Conservation (phyloP, 2,797 vertebrate genomes). For the Coreius guichenoti region DNA sequence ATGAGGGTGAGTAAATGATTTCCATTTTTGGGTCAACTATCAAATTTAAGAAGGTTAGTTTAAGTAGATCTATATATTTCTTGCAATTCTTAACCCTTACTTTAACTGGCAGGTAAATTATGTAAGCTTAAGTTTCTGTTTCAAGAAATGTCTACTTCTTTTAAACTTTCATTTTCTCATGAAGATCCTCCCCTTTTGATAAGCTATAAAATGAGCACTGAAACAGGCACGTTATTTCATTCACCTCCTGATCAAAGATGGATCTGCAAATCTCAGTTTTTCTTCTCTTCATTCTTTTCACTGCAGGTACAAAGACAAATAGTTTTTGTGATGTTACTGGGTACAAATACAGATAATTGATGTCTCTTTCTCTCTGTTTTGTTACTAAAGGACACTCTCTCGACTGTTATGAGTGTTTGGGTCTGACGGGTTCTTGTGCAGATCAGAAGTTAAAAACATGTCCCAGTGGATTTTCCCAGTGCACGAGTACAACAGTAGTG, state of each 20-base stretch:
- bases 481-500: accelerated
- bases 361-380: not conserved
- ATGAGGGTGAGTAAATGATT: no score
- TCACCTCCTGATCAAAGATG: not conserved
- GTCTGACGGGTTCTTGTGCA: not conserved
- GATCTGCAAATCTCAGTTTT: not conserved
- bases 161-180: no score
- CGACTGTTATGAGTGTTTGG: not conserved
- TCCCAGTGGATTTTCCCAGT: not conserved
- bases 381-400: not conserved
- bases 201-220: not conserved
- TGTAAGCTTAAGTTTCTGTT: no score
- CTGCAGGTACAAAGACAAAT: not conserved
- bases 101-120: no score
- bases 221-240: not conserved
- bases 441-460: not conserved
- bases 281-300: not conserved
- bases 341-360: not conserved
- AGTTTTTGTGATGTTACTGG: not conserved
- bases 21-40: no score
- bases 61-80: no score
- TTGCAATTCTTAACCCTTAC: no score
- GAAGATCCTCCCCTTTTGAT: not conserved
- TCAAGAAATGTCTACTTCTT: no score
- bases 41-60: no score